Evolutionary conservation across 2,113 vertebrate genomes (phyloP).

Genomic region (Aleadryas rufinucha): DNA sequence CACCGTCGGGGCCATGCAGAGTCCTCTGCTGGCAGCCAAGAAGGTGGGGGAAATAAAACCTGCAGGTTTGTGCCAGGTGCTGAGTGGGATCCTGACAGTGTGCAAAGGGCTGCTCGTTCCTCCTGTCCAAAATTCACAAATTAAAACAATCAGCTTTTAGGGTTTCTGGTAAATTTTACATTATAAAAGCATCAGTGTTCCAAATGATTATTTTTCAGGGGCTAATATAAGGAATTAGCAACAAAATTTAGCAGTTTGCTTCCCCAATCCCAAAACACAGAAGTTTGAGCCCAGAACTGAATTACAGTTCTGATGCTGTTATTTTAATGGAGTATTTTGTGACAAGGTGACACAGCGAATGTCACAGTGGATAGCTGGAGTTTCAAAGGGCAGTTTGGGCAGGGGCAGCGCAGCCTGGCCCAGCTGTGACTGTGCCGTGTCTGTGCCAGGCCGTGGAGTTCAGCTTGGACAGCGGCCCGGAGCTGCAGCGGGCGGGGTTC

Average conservation of each 20-base stretch:
- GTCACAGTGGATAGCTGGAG: fast-evolving
- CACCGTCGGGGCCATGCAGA: constrained; percentile 81
- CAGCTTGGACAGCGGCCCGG: background rate
- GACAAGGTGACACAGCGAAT: fast-evolving
- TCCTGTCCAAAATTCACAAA: background rate
- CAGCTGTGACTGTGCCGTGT: background rate
- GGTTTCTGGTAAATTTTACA: background rate
- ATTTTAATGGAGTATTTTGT: background rate
- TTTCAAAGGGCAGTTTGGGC: background rate
- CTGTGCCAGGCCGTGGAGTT: background rate
- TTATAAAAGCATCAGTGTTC: background rate
- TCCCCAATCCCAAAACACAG: background rate
- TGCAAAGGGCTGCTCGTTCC: background rate
- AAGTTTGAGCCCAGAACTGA: background rate
- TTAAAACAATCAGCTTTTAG: background rate
- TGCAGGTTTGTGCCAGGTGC: background rate
- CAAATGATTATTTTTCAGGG: background rate
- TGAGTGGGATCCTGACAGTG: background rate
- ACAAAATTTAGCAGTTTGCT: background rate
- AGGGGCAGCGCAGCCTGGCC: background rate
- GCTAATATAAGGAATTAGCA: background rate
- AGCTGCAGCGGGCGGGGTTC: background rate
- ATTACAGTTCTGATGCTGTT: background rate
- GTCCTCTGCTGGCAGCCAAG: constrained; percentile 62
- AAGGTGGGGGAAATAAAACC: constrained; percentile 73